Evolutionary conservation across 2,113 vertebrate genomes (phyloP), one percentile per base, ranked within the genome.

Genomic region (Oncorhynchus masou): DNA sequence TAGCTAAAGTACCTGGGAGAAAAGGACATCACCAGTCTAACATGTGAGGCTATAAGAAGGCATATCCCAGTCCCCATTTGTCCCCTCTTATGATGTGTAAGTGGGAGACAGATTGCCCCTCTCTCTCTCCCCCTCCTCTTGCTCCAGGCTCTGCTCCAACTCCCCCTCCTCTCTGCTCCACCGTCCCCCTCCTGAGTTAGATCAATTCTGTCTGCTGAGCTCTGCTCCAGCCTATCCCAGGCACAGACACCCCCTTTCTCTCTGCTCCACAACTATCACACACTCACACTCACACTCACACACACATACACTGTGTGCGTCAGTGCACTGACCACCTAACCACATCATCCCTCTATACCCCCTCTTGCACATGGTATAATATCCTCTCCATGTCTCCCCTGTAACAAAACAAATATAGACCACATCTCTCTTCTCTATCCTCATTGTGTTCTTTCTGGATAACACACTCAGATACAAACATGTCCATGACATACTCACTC

Each of bases 21-120:
- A 64, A 16, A n/a, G 24, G 16, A 64, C 11, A 25, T 64, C 11
- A 25, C 60, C 24, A 67, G 11, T 67, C 65, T 31, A 31, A 67
- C 15, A 67, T 31, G 24, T 67, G 1, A 25, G 25, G 12, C 20
- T 64, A 3, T 64, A 64, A 22, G 51, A 67, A 29, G 16, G 16
- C 25, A 27, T 5, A 67, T 67, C n/a, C n/a, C 68, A 57, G 64
- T 71, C 51, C 29, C 29, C 85, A 82, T n/a, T 67, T 68, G 76
- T 76, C 71, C 75, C 81, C 79, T 84, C 86, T 81, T 69, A n/a
- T 79, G 84, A 80, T 68, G 77, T 68, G 19, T 76, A 78, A 78
- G 81, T 79, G 71, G 74, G 79, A 86, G 86, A 91, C 81, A 91
- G 90, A 91, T 86, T 89, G 88, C 87, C n/a, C n/a, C n/a, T n/a